Conservation (phyloP, 2,113 vertebrate genomes). For the Austrofundulus limnaeus region DNA sequence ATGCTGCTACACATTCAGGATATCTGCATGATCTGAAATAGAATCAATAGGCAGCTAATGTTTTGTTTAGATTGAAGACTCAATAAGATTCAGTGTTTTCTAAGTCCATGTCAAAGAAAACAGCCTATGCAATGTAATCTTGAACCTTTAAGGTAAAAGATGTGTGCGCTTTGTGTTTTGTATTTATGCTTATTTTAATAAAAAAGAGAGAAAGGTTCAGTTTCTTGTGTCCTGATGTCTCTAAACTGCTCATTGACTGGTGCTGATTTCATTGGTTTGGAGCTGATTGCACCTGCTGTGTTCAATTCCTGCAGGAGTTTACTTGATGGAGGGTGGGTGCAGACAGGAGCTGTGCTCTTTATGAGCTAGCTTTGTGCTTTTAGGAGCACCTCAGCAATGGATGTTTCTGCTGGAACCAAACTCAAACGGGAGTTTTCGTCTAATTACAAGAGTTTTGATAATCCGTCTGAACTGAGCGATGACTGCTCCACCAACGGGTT, state of each 20-base stretch:
- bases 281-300: slow-evolving; percentile 39
- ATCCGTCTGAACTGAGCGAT: slow-evolving; percentile 77
- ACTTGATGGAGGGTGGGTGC: background rate
- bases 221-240: background rate
- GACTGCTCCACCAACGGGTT: slow-evolving; percentile 73
- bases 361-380: background rate
- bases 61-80: slow-evolving; percentile 1
- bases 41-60: slow-evolving; percentile 49
- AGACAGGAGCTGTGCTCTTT: background rate
- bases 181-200: slow-evolving; percentile 41
- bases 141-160: slow-evolving; percentile 9
- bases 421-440: slow-evolving; percentile 66
- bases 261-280: slow-evolving; percentile 43
- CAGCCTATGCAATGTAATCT: slow-evolving; percentile 15
- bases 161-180: slow-evolving; percentile 19
- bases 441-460: slow-evolving; percentile 84
- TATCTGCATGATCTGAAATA: background rate
- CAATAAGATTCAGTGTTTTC: slow-evolving; percentile 22
- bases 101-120: slow-evolving; percentile 4
- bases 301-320: background rate
- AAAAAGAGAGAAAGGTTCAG: slow-evolving; percentile 4
- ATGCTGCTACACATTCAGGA: no score
- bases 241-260: slow-evolving; percentile 10
- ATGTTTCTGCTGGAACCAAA: slow-evolving; percentile 21
- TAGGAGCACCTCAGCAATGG: slow-evolving; percentile 31